Percentiles rank a stretch among this genome's conserved stretches.
Evolutionary conservation across 2,888 invertebrate species (phyloP).

Genomic region (Mystacides longicornis): DNA sequence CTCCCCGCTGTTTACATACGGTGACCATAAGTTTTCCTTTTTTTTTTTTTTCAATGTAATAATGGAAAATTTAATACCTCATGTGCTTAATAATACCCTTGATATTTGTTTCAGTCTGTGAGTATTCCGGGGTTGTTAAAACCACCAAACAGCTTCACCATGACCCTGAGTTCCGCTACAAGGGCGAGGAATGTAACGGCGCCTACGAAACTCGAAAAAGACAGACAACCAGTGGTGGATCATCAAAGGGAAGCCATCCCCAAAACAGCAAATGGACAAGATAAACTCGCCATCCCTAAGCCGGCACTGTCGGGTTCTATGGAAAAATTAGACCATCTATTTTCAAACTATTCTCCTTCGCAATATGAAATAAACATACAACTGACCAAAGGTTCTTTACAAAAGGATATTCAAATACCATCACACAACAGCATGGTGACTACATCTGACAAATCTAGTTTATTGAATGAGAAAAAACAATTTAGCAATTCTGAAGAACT

Average conservation of each 20-base stretch:
- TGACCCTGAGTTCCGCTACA: slow-evolving; percentile 39
- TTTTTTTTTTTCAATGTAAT: too few relatives aligned
- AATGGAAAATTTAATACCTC: too few relatives aligned
- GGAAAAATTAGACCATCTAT: slow-evolving; percentile 19
- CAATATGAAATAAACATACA: slow-evolving; percentile 26
- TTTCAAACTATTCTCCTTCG: slow-evolving; percentile 21
- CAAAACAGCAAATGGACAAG: slow-evolving; percentile 20
- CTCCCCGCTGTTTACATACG: too few relatives aligned
- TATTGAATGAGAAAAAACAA: slow-evolving; percentile 37
- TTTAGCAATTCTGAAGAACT: slow-evolving; percentile 27
- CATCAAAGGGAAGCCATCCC: too few relatives aligned
- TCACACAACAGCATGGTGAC: slow-evolving; percentile 21
- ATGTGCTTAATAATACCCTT: too few relatives aligned
- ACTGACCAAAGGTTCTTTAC: slow-evolving; percentile 23
- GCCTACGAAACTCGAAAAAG: slow-evolving; percentile 30
- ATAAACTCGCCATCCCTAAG: slow-evolving; percentile 20
- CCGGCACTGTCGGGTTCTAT: slow-evolving; percentile 17
- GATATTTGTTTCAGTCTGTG: slow-evolving; percentile 41
- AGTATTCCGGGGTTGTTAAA: slow-evolving; percentile 62
- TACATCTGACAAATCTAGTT: slow-evolving; percentile 27
- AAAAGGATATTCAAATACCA: slow-evolving; percentile 21
- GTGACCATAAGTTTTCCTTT: too few relatives aligned
- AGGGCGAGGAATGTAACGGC: slow-evolving; percentile 30
- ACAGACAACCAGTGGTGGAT: slow-evolving; percentile 13
- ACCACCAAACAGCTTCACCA: slow-evolving; percentile 54